A percentile compares a stretch with the other conserved stretches of the same genome.
Evolutionary conservation across 2,113 vertebrate genomes (phyloP).

Genomic region (Trachemys scripta): DNA sequence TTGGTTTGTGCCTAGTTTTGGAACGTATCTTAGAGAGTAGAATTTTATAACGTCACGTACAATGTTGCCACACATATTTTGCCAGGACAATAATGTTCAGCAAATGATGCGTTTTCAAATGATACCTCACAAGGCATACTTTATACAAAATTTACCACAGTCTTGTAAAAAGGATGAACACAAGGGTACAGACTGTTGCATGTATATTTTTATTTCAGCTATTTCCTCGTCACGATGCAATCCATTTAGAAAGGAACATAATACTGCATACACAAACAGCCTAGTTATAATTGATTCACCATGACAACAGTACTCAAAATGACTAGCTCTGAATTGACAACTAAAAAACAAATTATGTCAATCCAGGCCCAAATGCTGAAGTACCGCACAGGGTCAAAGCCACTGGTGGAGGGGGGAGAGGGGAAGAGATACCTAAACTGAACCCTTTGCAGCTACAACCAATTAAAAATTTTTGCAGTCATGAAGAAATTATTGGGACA

Average conservation of each 20-base stretch:
- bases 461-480: not conserved
- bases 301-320: not conserved
- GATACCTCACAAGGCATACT: too few relatives aligned
- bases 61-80: too few relatives aligned
- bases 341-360: not conserved
- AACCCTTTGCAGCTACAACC: rapidly evolving
- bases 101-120: too few relatives aligned
- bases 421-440: not conserved
- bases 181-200: too few relatives aligned
- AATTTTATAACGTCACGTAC: too few relatives aligned
- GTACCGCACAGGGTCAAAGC: too few relatives aligned
- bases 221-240: constrained; percentile 50
- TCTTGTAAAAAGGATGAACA: too few relatives aligned
- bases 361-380: not conserved
- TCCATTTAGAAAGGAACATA: constrained; percentile 37
- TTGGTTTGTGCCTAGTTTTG: too few relatives aligned
- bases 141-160: too few relatives aligned
- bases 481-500: not conserved
- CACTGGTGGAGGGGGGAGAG: too few relatives aligned
- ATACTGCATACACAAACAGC: constrained; percentile 49
- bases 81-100: too few relatives aligned
- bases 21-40: too few relatives aligned
- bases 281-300: constrained; percentile 14
- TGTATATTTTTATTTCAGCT: constrained; percentile 59
- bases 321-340: not conserved